Percentiles rank a stretch among this genome's conserved stretches.
phyloP scores from a whole-genome alignment of 1,140 invertebrate species.

The Limonius californicus region DNA sequence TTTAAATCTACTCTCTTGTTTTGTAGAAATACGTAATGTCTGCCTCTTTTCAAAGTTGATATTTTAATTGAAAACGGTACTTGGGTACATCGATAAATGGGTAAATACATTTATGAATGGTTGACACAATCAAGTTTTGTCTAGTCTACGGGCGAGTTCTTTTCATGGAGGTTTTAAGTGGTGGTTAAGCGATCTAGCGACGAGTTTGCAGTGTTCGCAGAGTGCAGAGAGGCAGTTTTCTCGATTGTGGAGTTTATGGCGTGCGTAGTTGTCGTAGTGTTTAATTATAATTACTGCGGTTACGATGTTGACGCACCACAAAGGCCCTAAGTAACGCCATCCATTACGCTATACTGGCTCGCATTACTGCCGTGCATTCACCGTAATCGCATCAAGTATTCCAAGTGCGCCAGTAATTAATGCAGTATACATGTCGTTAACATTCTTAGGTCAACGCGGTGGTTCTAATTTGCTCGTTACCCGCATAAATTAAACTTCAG shows the following conservation, averaged over 20 bases:
- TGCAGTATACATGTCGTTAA: conserved; percentile 35
- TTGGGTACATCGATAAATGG: no score
- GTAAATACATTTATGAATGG: no score
- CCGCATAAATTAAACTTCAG: conserved; percentile 19
- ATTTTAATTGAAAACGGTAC: no score
- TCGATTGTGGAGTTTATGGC: background rate
- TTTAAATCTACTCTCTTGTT: no score
- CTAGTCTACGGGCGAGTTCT: no score
- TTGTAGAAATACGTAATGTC: no score
- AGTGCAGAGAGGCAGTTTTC: background rate
- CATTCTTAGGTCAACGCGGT: conserved; percentile 28
- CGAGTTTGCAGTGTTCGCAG: no score
- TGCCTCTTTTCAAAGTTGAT: no score
- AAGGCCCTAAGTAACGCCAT: conserved; percentile 35
- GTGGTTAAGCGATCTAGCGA: no score
- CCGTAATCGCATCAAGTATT: conserved; percentile 36
- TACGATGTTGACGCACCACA: conserved; percentile 29
- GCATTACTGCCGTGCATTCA: conserved; percentile 31
- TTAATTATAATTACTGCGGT: conserved; percentile 32
- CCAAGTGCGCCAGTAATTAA: conserved; percentile 43
- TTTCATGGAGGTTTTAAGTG: no score
- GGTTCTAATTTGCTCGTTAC: conserved; percentile 24
- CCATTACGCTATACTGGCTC: conserved; percentile 34
- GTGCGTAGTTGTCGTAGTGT: conserved; percentile 16
- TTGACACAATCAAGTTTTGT: no score